Evolutionary conservation across 1,140 invertebrate species (phyloP).

Genomic region (Ceratina calcarata): DNA sequence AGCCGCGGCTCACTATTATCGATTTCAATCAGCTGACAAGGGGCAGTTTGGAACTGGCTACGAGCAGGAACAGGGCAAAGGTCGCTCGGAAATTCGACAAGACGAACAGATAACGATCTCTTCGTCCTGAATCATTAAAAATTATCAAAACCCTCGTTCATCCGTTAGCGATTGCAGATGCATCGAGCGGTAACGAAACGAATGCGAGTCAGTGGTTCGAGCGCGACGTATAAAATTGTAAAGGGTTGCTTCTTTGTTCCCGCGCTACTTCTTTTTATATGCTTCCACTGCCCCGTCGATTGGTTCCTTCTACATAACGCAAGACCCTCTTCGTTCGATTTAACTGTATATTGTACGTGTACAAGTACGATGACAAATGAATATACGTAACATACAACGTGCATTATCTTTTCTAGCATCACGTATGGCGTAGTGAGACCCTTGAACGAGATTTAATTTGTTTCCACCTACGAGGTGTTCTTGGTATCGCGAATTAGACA

Average conservation of each 20-base stretch:
- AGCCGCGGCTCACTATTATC: slow-evolving; percentile 86
- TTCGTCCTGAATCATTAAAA: not conserved
- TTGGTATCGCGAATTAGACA: too few relatives aligned
- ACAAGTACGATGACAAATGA: too few relatives aligned
- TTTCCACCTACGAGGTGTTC: not conserved
- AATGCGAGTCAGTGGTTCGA: slow-evolving; percentile 4
- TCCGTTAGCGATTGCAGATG: not conserved
- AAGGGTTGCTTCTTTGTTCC: not conserved
- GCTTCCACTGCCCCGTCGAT: not conserved
- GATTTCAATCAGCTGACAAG: slow-evolving; percentile 87
- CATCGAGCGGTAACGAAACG: too few relatives aligned
- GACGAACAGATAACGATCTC: slow-evolving; percentile 47
- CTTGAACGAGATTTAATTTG: slow-evolving; percentile 14
- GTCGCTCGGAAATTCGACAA: slow-evolving; percentile 45
- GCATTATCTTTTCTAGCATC: not conserved
- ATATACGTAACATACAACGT: not conserved
- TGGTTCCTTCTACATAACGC: not conserved
- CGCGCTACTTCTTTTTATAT: not conserved
- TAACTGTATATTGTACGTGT: not conserved
- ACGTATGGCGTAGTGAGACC: not conserved
- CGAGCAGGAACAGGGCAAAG: slow-evolving; percentile 65
- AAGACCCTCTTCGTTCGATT: not conserved
- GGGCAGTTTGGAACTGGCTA: slow-evolving; percentile 81
- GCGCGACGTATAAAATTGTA: not conserved
- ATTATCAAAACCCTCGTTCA: not conserved